phyloP scores from a whole-genome alignment of 2,113 vertebrate species.

The Plotosus lineatus region DNA sequence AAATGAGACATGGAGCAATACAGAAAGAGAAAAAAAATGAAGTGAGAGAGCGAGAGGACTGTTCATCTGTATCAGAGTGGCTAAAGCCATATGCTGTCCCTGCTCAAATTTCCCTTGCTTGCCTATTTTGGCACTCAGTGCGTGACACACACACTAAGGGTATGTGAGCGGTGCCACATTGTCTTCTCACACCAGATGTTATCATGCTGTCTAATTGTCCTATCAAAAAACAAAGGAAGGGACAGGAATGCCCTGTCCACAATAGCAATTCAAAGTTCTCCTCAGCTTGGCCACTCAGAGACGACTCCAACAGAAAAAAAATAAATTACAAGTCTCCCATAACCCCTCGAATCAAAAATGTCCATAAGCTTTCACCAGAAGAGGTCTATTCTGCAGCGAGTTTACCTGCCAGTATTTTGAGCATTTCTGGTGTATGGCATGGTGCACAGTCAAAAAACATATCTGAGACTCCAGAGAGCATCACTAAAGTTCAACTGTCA shows the following conservation, averaged over 20 bases:
- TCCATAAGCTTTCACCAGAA: neutral
- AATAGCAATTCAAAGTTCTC: conserved; percentile 29
- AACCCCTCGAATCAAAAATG: neutral
- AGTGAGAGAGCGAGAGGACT: conserved; percentile 25
- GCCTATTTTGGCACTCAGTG: conserved; percentile 51
- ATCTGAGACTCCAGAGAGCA: neutral
- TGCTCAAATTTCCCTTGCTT: conserved; percentile 62
- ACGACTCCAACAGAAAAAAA: conserved; percentile 14
- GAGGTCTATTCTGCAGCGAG: neutral
- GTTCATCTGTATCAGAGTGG: conserved; percentile 58
- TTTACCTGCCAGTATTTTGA: neutral
- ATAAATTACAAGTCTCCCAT: neutral
- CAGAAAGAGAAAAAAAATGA: conserved; percentile 21
- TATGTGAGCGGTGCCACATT: conserved; percentile 62
- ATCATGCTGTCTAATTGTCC: conserved; percentile 73
- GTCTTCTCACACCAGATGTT: conserved; percentile 73
- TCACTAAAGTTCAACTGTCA: neutral
- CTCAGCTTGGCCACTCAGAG: conserved; percentile 38
- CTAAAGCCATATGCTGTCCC: conserved; percentile 67
- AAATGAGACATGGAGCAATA: neutral
- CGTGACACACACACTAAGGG: conserved; percentile 56
- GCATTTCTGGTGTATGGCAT: conserved; percentile 8
- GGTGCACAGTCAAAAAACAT: conserved; percentile 11
- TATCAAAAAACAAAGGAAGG: conserved; percentile 72
- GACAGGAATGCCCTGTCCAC: conserved; percentile 63